Percentiles rank a stretch among this genome's conserved stretches.
phyloP scores from a whole-genome alignment of 2,888 invertebrate genomes.

The Eledona agricola region DNA sequence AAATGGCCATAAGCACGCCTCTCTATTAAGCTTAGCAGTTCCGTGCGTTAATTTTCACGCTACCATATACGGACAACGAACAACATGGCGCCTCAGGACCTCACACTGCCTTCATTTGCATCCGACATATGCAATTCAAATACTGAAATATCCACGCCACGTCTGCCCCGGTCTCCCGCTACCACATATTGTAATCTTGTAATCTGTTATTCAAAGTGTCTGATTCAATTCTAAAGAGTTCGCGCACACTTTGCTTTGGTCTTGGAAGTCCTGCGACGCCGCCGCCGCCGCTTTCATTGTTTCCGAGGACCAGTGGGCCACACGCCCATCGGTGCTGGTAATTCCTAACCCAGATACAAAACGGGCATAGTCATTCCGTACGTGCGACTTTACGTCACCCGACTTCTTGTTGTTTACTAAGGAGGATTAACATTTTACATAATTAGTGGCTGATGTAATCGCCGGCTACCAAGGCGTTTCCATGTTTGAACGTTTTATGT shows the following conservation, averaged over 20 bases:
- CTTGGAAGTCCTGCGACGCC: too few relatives aligned
- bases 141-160: slow-evolving; percentile 41
- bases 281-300: too few relatives aligned
- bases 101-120: slow-evolving; percentile 51
- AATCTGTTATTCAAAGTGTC: slow-evolving; percentile 54
- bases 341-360: too few relatives aligned
- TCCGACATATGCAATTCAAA: slow-evolving; percentile 51
- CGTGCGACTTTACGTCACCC: too few relatives aligned
- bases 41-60: slow-evolving; percentile 59
- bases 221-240: slow-evolving; percentile 39
- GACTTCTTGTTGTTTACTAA: too few relatives aligned
- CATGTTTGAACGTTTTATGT: neutral
- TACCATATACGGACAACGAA: slow-evolving; percentile 57
- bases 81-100: slow-evolving; percentile 59
- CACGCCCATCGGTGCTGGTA: too few relatives aligned
- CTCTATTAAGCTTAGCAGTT: slow-evolving; percentile 48
- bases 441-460: too few relatives aligned
- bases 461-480: too few relatives aligned
- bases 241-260: slow-evolving; percentile 37
- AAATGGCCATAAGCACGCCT: slow-evolving; percentile 53
- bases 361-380: too few relatives aligned
- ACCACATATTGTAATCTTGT: slow-evolving; percentile 48
- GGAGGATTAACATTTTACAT: too few relatives aligned
- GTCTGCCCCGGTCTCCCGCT: slow-evolving; percentile 43
- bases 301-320: too few relatives aligned